These are phyloP conservation scores for Thryonomys swinderianus DNA, from an alignment of 2,113 vertebrate genomes.

Conservation along the genomic window DNA sequence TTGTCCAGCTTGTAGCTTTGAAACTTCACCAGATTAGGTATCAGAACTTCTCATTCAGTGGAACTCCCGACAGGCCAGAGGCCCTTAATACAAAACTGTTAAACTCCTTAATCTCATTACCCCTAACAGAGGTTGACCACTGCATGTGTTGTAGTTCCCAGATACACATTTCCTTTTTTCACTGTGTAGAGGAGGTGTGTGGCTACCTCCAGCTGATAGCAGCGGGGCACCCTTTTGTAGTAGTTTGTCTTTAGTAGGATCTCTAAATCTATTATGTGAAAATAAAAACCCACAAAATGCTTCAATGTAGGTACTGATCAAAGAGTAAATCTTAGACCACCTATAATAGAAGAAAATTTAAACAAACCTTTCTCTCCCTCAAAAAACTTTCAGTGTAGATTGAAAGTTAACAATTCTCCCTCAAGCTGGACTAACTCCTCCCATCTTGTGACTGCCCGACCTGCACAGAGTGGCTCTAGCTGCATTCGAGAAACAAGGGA, in stretches of 20 bases:
- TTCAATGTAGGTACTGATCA: neutral
- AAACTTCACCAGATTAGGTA: neutral
- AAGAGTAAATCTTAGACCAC: neutral
- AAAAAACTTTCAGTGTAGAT: neutral
- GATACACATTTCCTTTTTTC: neutral
- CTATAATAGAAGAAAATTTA: neutral
- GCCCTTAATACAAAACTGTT: neutral
- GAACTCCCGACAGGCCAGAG: neutral
- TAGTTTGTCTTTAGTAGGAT: neutral
- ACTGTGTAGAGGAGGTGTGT: neutral
- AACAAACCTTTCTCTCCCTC: neutral
- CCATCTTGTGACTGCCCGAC: neutral
- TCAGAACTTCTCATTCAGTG: neutral
- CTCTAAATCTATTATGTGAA: neutral
- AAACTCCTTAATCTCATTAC: neutral
- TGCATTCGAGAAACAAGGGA: neutral
- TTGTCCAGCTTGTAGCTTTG: neutral
- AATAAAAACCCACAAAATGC: conserved; percentile 10
- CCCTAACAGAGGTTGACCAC: neutral
- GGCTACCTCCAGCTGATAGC: neutral
- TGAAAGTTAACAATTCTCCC: neutral
- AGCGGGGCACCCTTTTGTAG: neutral
- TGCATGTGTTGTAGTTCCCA: neutral
- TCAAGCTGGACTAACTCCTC: neutral
- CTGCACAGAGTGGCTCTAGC: neutral